Conservation (phyloP, 2,113 vertebrate genomes). For the Semnornis frantzii region DNA sequence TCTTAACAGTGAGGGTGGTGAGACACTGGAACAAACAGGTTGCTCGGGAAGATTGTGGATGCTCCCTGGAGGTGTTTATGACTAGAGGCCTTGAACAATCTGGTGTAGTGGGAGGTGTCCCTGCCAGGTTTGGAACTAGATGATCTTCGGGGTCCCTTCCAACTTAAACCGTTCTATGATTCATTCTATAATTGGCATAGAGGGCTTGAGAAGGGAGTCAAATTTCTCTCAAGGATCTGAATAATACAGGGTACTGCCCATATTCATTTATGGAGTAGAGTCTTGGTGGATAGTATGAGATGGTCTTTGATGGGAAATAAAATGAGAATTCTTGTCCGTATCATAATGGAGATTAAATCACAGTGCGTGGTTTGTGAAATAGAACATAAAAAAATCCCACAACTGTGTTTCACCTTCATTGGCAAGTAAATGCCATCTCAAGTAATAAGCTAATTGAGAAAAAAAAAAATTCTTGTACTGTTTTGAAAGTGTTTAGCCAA, state of each 20-base stretch:
- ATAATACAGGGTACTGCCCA: background rate
- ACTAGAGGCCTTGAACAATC: no score
- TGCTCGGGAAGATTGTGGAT: no score
- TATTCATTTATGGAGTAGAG: background rate
- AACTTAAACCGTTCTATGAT: no score
- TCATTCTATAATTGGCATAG: background rate
- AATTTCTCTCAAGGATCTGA: background rate
- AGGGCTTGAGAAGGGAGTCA: background rate
- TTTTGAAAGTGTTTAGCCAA: background rate
- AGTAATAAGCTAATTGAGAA: background rate
- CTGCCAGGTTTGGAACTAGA: no score
- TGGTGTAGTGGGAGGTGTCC: no score
- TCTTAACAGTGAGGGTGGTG: no score
- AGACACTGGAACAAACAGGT: no score
- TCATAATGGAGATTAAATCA: background rate
- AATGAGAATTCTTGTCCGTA: background rate
- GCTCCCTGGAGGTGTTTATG: no score
- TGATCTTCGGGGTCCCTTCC: background rate
- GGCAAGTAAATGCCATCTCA: background rate
- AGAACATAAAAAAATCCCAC: background rate
- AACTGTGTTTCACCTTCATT: background rate
- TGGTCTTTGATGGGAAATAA: background rate
- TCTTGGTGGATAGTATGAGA: background rate
- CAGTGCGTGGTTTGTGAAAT: background rate
- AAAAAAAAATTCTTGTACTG: background rate